Conservation (phyloP, 2,113 vertebrate species). For the Todiramphus saurophagus region DNA sequence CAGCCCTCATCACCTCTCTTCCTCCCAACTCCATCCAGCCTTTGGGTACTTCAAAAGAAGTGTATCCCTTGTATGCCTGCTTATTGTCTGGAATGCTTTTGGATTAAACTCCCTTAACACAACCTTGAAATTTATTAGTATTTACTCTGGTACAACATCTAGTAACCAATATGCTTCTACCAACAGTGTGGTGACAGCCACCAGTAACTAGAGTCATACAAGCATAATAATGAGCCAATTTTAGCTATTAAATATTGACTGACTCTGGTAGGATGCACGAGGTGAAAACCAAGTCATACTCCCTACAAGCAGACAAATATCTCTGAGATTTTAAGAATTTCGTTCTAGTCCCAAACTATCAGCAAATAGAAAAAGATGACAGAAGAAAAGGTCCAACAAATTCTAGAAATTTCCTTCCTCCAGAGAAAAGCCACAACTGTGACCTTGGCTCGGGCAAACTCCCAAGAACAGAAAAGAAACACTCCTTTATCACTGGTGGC, state of each 20-base stretch:
- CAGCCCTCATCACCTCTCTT: neutral
- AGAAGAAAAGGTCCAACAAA: neutral
- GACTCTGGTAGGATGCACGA: constrained; percentile 3
- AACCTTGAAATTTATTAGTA: constrained; percentile 40
- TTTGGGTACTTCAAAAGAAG: neutral
- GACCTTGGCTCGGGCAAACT: neutral
- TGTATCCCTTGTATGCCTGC: neutral
- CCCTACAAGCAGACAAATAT: neutral
- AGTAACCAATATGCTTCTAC: constrained; percentile 38
- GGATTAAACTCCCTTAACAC: constrained; percentile 14
- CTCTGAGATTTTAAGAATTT: constrained; percentile 38
- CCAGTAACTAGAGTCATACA: neutral
- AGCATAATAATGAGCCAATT: constrained; percentile 3
- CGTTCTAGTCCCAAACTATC: constrained; percentile 6
- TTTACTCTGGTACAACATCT: constrained; percentile 39
- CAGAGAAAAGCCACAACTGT: constrained; percentile 16
- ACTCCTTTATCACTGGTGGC: neutral
- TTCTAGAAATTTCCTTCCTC: neutral
- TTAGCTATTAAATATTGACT: constrained; percentile 48
- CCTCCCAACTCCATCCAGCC: neutral
- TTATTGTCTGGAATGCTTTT: neutral
- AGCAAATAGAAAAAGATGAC: neutral
- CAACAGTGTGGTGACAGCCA: constrained; percentile 35
- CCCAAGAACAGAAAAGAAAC: neutral
- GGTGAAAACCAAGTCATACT: constrained; percentile 8